These are phyloP conservation scores for Micrastur ruficollis DNA, from an alignment of 2,797 vertebrate genomes.

Conservation along the genomic window DNA sequence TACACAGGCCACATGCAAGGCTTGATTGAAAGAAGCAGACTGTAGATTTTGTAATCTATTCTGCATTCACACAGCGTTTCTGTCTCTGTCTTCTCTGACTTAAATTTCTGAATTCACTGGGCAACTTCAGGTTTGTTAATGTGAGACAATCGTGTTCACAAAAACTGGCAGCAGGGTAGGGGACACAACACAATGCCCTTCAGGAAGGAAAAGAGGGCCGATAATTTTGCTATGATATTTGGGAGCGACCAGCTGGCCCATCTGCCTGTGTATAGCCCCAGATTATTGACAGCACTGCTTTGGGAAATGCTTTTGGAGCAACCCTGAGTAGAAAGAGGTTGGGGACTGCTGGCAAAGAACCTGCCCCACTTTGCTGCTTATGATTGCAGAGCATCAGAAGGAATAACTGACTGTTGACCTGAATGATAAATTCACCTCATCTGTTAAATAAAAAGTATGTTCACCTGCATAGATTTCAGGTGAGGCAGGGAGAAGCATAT, in stretches of 20 bases:
- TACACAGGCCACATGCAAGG: background rate
- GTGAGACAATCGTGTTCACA: background rate
- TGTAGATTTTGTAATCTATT: background rate
- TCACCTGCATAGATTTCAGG: background rate
- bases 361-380: background rate
- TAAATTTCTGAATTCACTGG: background rate
- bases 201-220: background rate
- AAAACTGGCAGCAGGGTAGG: background rate
- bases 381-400: background rate
- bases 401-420: background rate
- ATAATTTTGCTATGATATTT: background rate
- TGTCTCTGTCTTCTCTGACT: background rate
- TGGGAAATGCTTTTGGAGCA: conserved; percentile 2
- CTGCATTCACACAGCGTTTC: background rate
- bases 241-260: background rate
- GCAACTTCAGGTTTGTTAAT: background rate
- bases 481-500: background rate
- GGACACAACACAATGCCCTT: background rate
- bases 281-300: background rate
- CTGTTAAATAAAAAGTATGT: background rate
- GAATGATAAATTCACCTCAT: background rate
- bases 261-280: background rate
- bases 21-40: background rate
- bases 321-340: background rate
- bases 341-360: background rate